Evolutionary conservation across 2,888 invertebrate species (phyloP), one percentile per base, ranked within the genome.

Genomic region (Drosophila falleni): DNA sequence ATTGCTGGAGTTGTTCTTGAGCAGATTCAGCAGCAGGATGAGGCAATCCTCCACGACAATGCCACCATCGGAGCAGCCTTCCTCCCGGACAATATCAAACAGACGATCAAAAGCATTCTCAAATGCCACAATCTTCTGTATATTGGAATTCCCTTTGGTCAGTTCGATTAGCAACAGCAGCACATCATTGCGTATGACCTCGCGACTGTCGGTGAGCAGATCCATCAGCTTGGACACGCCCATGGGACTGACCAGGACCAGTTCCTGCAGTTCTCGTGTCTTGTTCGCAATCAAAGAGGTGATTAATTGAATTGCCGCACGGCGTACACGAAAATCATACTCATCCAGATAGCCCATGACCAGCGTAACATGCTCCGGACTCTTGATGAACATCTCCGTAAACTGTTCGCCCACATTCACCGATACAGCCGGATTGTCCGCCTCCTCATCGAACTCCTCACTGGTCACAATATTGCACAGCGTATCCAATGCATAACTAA

Each of bases 11-110:
- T 99, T 99, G 89, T 98, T 98, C 90, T 97, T 96, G 13, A 99
- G 93, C 58, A 99, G 94, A 93, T 98, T 99, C 61, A 98, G 93
- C 95, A 99, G 96, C 3, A 99, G 94, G 44, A 98, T 93, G 3
- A 99, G 93, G 92, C 99, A 99, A 93, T 99, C 99, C 94, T 99
- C 99, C 0, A 99, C 99, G 0, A 99, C 98, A 60, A 99, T 98
- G 71, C 98, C 98, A 50, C 98, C 99, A 91, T 98, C 98, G 1
- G 97, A 96, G 83, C 96, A 96, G 4, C 98, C 98, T 93, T 99
- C 99, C 65, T 97, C 96, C 2, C 94, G 94, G 11, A 99, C 96
- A 10, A 99, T 98, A 91, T 98, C 98, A 82, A 99, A 96, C 31
- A 99, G 94, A 78, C 97, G 95, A 92, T 99, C 99, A 91, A 99